phyloP scores from a whole-genome alignment of 2,797 vertebrate genomes.

The Sebastes matsubarae region DNA sequence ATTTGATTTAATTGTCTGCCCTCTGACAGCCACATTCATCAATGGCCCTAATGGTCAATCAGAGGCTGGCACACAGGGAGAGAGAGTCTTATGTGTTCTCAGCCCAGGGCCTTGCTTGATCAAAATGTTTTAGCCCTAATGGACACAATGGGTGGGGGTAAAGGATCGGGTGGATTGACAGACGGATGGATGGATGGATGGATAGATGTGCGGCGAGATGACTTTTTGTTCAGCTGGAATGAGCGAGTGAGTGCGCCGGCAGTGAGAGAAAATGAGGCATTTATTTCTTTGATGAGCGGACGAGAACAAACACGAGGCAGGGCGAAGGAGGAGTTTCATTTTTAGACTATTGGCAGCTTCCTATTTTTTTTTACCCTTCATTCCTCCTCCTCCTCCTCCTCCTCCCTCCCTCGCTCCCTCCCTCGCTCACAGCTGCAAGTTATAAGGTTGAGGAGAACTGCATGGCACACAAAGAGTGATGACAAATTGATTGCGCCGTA shows the following conservation, averaged over 20 bases:
- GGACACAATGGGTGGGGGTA: conserved; percentile 79
- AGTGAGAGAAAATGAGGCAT: conserved; percentile 78
- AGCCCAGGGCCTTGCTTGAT: conserved; percentile 92
- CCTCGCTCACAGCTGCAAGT: conserved; percentile 87
- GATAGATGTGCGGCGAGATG: conserved; percentile 63
- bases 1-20: conserved; percentile 99
- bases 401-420: conserved; percentile 36
- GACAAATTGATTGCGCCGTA: conserved; percentile 94
- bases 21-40: conserved; percentile 99
- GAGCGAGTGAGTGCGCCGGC: conserved; percentile 48
- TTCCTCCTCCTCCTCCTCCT: background rate
- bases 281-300: conserved; percentile 84
- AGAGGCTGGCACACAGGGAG: conserved; percentile 89
- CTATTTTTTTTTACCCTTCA: conserved; percentile 58
- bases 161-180: conserved; percentile 56
- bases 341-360: conserved; percentile 80
- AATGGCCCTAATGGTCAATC: conserved; percentile 99
- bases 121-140: conserved; percentile 97
- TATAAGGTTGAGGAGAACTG: conserved; percentile 90
- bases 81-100: conserved; percentile 56
- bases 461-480: conserved; percentile 89
- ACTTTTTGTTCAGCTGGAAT: conserved; percentile 86
- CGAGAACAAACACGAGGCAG: conserved; percentile 82
- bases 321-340: conserved; percentile 77
- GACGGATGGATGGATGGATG: conserved; percentile 67